Base-by-base conservation (phyloP, 2,113 vertebrate species). In the Myanophis thanlyinensis region DNA sequence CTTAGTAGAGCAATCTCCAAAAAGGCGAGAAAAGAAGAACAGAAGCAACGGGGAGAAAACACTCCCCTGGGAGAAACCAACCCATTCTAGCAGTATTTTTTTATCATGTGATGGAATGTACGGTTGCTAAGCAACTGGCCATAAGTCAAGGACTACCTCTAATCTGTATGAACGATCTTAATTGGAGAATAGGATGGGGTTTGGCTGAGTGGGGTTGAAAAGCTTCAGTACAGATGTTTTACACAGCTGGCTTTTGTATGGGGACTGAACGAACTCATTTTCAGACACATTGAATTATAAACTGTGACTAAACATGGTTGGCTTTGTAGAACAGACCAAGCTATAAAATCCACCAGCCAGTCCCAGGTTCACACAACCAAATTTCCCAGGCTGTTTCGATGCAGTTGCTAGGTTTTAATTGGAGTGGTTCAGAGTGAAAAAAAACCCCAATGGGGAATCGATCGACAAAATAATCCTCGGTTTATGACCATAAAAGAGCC, bases 1-100 rank as follows among this genome's bases (percentile, higher is more conserved):
- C 94, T 93, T 96, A 96, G 92, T 51, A 6, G 95, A 95, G 90
- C 91, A 92, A 94, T 94, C 95, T 93, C 67, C 94, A 1, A 8
- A 80, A 80, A 80, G 40, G 35, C 15, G 44, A 80, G 73, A 22
- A 80, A 22, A 40, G 6, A 80, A 22, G 35, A 22, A 9, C 2
- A 5, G 27, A 85, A 1, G 89, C 0, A 10, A 15, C 93, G 93
- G 80, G 89, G 89, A 87, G 90, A 87, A 67, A 2, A 44, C 2
- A n/a, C 27, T 49, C 23, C 3, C 51, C 3, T 91, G 49, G 25
- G 22, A 84, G 56, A 91, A 91, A 27, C 3, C 23, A 20, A 20
- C 18, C 13, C 40, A 0, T 18, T 40, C 20, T 4, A 13, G 47
- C n/a, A 7, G n/a, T 15, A 30, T 25, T 12, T 9, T 62, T 85